Evolutionary conservation across 2,797 vertebrate genomes (phyloP).

Genomic region (Peromyscus eremicus): DNA sequence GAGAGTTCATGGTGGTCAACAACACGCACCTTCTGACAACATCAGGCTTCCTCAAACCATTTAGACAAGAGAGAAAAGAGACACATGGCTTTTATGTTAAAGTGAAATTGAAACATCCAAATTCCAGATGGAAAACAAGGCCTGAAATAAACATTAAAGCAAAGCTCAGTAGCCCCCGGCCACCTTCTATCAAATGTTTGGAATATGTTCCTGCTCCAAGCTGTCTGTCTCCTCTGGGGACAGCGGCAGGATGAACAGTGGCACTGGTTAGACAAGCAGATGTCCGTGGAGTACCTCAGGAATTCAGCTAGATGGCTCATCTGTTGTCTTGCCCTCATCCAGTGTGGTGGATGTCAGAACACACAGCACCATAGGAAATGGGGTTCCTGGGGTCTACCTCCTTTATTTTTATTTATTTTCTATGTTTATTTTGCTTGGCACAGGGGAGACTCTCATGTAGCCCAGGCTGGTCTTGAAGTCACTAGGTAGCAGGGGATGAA

Average conservation of each 20-base stretch:
- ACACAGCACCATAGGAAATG: neutral
- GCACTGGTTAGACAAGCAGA: neutral
- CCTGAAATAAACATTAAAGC: neutral
- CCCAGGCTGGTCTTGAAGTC: neutral
- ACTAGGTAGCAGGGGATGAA: neutral
- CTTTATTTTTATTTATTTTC: neutral
- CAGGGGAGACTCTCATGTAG: neutral
- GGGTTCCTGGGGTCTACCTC: neutral
- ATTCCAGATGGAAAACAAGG: neutral
- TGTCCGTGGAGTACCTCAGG: neutral
- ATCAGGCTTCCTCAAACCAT: neutral
- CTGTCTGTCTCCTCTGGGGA: too few species aligned
- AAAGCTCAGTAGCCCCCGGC: neutral
- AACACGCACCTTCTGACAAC: neutral
- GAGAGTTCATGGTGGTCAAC: neutral
- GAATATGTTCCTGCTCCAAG: neutral
- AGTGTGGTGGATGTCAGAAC: neutral
- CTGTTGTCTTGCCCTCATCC: neutral
- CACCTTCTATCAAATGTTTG: neutral
- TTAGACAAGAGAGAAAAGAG: constrained; percentile 3
- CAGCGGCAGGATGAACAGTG: neutral
- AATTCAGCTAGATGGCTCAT: neutral
- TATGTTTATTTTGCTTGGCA: neutral
- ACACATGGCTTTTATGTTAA: constrained; percentile 18
- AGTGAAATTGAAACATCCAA: constrained; percentile 23